These are phyloP conservation scores for Spermophilus dauricus DNA, from an alignment of 2,113 vertebrate genomes.

Conservation along the genomic window DNA sequence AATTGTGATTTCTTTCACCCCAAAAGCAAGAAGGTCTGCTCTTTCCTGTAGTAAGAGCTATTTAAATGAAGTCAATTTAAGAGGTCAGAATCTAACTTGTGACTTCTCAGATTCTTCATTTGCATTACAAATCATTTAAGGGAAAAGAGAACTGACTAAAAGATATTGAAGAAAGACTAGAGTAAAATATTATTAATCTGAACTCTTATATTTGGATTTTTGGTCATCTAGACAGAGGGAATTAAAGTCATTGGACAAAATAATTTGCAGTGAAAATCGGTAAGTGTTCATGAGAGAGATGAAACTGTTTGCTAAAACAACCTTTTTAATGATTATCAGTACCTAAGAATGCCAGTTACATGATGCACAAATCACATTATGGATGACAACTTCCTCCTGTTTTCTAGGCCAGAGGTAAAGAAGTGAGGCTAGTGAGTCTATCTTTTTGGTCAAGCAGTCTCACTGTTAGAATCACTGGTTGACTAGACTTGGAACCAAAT, in stretches of 20 bases:
- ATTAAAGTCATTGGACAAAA: constrained; percentile 13
- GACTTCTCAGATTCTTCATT: constrained; percentile 68
- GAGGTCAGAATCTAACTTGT: constrained; percentile 72
- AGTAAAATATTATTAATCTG: constrained; percentile 56
- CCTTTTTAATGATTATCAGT: not conserved
- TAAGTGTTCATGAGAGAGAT: not conserved
- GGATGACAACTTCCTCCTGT: not conserved
- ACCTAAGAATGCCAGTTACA: not conserved
- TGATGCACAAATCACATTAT: not conserved
- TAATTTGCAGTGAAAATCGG: constrained; percentile 44
- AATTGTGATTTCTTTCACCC: constrained; percentile 73
- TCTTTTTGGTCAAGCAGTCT: not conserved
- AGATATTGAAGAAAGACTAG: constrained; percentile 24
- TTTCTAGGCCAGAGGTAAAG: not conserved
- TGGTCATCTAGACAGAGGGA: not conserved
- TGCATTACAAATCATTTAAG: constrained; percentile 64
- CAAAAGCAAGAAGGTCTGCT: constrained; percentile 63
- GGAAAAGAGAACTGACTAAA: constrained; percentile 32
- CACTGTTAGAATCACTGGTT: not conserved
- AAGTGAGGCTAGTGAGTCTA: not conserved
- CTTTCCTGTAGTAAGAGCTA: constrained; percentile 58
- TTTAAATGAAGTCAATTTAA: constrained; percentile 77
- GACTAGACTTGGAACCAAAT: not conserved
- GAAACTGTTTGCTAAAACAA: not conserved
- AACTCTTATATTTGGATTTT: constrained; percentile 51